Evolutionary conservation across 2,113 vertebrate genomes (phyloP).

Genomic region (Anhinga rufa): DNA sequence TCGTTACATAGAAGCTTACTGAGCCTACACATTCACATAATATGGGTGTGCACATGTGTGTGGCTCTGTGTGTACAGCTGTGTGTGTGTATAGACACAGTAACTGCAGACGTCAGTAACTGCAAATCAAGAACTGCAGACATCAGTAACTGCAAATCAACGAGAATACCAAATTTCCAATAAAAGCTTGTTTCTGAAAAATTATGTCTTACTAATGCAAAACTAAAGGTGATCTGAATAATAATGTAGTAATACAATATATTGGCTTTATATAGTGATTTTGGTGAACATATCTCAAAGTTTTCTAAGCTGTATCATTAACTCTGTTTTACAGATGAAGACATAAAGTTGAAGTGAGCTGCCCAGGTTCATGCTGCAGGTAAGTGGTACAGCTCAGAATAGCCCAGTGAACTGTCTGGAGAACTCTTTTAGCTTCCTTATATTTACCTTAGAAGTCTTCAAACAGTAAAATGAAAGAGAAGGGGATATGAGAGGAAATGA

Average conservation of each 20-base stretch:
- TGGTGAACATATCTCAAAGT: not conserved
- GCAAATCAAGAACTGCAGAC: not conserved
- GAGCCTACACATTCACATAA: not conserved
- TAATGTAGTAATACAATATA: not conserved
- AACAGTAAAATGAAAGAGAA: conserved; percentile 35
- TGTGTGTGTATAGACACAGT: not conserved
- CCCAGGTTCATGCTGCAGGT: not conserved
- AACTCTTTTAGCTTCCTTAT: not conserved
- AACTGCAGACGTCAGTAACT: not conserved
- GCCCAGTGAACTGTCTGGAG: not conserved
- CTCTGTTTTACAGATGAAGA: not conserved
- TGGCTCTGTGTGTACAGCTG: not conserved
- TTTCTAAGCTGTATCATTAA: not conserved
- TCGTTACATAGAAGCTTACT: not conserved
- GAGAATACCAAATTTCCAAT: not conserved
- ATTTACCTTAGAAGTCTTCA: conserved; percentile 22
- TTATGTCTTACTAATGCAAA: not conserved
- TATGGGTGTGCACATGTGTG: not conserved
- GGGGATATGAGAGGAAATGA: conserved; percentile 35
- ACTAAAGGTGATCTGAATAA: not conserved
- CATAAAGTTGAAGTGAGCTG: not conserved
- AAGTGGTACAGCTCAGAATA: not conserved
- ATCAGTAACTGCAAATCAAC: not conserved
- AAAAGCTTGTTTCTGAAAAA: not conserved
- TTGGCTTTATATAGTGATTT: not conserved